Evolutionary conservation across 2,797 vertebrate genomes (phyloP).

Genomic region (Pampus argenteus): DNA sequence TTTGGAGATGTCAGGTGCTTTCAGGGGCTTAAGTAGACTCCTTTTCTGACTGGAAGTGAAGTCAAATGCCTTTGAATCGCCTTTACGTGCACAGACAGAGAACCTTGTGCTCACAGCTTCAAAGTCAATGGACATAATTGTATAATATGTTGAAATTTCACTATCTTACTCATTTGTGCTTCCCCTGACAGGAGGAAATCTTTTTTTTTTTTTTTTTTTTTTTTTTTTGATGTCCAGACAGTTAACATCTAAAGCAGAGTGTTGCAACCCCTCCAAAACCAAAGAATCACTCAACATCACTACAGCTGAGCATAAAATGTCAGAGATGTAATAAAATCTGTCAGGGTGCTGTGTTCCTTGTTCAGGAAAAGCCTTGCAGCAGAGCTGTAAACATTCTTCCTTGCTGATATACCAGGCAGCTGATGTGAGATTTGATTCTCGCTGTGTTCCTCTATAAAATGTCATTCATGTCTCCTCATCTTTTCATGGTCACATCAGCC

Average conservation of each 20-base stretch:
- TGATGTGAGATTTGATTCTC: conserved; percentile 68
- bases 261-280: conserved; percentile 34
- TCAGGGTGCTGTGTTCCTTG: conserved; percentile 51
- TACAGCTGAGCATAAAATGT: conserved; percentile 35
- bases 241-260: conserved; percentile 32
- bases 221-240: conserved; percentile 39
- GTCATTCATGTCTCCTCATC: conserved; percentile 70
- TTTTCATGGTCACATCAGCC: conserved; percentile 64
- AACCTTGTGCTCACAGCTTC: conserved; percentile 25
- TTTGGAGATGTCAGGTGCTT: conserved; percentile 58
- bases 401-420: conserved; percentile 31
- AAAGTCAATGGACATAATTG: conserved; percentile 33
- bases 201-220: no score
- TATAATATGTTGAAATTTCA: conserved; percentile 31
- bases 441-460: conserved; percentile 53
- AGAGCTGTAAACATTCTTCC: conserved; percentile 62
- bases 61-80: conserved; percentile 40
- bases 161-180: conserved; percentile 12
- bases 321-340: conserved; percentile 53
- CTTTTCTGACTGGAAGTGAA: conserved; percentile 28
- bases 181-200: conserved; percentile 1
- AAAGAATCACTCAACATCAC: conserved; percentile 42
- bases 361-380: conserved; percentile 60
- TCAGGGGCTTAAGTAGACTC: conserved; percentile 32
- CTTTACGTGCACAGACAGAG: conserved; percentile 24